Percentiles rank a stretch among this genome's conserved stretches.
Evolutionary conservation across 2,888 invertebrate species (phyloP).

Genomic region (Drosophila koepferae): DNA sequence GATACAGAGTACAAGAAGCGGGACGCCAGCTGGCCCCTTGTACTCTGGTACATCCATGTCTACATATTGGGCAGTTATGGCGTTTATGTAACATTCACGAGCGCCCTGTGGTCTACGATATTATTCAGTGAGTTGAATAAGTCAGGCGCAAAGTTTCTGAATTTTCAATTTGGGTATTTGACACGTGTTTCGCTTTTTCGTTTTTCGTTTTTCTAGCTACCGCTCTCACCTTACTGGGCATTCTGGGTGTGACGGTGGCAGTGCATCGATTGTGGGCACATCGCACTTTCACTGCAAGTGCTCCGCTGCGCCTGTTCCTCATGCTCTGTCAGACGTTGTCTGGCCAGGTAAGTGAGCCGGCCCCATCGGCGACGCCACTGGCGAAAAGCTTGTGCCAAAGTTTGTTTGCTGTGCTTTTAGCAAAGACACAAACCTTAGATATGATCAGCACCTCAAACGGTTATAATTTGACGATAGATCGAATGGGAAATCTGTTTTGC

Average conservation of each 20-base stretch:
- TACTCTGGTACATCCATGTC: slow-evolving; percentile 91
- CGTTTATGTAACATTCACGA: slow-evolving; percentile 87
- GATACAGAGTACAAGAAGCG: slow-evolving; percentile 83
- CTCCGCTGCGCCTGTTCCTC: slow-evolving; percentile 90
- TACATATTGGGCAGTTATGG: slow-evolving; percentile 89
- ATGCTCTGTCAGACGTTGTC: slow-evolving; percentile 93
- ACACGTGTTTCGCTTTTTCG: not conserved
- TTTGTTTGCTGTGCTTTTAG: slow-evolving; percentile 27
- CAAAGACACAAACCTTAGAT: slow-evolving; percentile 44
- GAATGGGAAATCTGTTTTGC: not conserved
- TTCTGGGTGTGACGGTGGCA: slow-evolving; percentile 94
- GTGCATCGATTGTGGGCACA: slow-evolving; percentile 98
- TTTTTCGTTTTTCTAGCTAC: slow-evolving; percentile 84
- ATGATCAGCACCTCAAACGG: slow-evolving; percentile 11
- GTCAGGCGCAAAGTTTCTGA: slow-evolving; percentile 25
- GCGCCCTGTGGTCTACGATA: slow-evolving; percentile 88
- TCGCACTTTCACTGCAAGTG: slow-evolving; percentile 91
- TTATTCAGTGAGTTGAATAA: slow-evolving; percentile 87
- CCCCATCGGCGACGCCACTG: slow-evolving; percentile 1
- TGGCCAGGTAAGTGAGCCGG: slow-evolving; percentile 90
- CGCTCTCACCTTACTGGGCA: slow-evolving; percentile 87
- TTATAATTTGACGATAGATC: not conserved
- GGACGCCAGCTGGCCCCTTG: slow-evolving; percentile 90
- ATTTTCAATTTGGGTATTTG: slow-evolving; percentile 8
- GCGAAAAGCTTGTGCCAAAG: slow-evolving; percentile 24